Base-by-base conservation (phyloP, 2,888 invertebrate genomes). In the Oligia strigilis region DNA sequence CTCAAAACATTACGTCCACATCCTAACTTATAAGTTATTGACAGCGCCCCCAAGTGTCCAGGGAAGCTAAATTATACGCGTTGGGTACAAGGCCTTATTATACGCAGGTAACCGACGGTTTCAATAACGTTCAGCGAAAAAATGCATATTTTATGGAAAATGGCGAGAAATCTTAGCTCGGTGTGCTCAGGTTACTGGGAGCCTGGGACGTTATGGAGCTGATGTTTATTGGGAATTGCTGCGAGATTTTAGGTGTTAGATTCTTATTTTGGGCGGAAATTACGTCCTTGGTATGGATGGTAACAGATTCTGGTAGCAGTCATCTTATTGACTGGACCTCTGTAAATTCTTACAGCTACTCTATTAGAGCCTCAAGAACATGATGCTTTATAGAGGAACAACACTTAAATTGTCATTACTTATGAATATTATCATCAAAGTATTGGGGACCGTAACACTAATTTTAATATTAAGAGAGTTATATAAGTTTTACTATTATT, bases 61-160 rank as follows among this genome's bases (percentile, higher is more conserved):
- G 69, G 29, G 60, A 62, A 60, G 64, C 70, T 89, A 81, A 82
- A 89, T 87, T 89, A 89, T 88, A 84, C 79, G 80, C 70, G 71
- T 13, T 60, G 81, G 83, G 71, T 72, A 77, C 66, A 67, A 65
- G 52, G 49, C 77, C 87, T 84, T 87, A 87, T 80, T 87, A 81
- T 77, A 72, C 73, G 70, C 82, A 88, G 89, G 89, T 88, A 84
- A 72, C 78, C 65, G 62, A 62, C 65, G 77, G 75, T 75, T 80
- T 74, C 87, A 82, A 86, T 88, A 88, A 66, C 80, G 84, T 82
- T 87, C 86, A 81, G 71, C 77, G 78, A 69, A 82, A 78, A 83
- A 84, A 80, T 88, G 81, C 87, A 88, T 86, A 87, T 84, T 86
- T 88, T 87, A 88, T 80, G 80, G 62, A 80, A 77, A 81, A 85